These are phyloP conservation scores for Cavia porcellus DNA, from an alignment of 2,113 vertebrate genomes.

Conservation along the genomic window DNA sequence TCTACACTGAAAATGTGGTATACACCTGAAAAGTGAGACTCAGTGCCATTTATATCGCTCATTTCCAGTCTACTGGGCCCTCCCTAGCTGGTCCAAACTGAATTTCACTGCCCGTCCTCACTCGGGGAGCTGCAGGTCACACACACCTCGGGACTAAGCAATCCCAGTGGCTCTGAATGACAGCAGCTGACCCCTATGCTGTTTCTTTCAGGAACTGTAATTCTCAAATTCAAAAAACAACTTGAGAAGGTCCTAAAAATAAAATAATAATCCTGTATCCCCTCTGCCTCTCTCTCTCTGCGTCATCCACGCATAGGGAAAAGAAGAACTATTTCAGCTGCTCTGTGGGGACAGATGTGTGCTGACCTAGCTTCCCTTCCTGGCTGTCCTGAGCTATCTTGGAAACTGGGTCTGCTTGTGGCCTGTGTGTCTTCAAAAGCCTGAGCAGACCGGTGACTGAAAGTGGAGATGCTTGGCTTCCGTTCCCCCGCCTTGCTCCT, in stretches of 20 bases:
- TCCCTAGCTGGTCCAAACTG: not conserved
- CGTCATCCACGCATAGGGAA: not conserved
- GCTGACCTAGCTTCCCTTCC: constrained; percentile 74
- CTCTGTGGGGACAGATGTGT: not conserved
- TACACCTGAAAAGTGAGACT: not conserved
- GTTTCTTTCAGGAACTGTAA: constrained; percentile 44
- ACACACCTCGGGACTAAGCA: not conserved
- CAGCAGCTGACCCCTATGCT: not conserved
- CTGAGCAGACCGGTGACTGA: not conserved
- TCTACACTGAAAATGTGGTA: not conserved
- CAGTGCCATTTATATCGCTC: not conserved
- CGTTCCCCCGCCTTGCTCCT: not conserved
- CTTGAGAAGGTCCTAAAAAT: constrained; percentile 41
- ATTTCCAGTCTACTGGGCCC: not conserved
- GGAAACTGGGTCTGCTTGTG: constrained; percentile 66
- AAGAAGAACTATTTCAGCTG: constrained; percentile 45
- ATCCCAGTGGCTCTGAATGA: not conserved
- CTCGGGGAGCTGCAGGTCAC: not conserved
- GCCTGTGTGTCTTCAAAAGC: constrained; percentile 25
- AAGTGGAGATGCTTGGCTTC: not conserved
- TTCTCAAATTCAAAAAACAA: constrained; percentile 47
- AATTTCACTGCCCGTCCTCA: not conserved
- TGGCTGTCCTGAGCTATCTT: constrained; percentile 63
- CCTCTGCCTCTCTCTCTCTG: not conserved
- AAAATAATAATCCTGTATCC: not conserved